Conservation (phyloP, 1,140 invertebrate genomes). For the Polypedilum vanderplanki region DNA sequence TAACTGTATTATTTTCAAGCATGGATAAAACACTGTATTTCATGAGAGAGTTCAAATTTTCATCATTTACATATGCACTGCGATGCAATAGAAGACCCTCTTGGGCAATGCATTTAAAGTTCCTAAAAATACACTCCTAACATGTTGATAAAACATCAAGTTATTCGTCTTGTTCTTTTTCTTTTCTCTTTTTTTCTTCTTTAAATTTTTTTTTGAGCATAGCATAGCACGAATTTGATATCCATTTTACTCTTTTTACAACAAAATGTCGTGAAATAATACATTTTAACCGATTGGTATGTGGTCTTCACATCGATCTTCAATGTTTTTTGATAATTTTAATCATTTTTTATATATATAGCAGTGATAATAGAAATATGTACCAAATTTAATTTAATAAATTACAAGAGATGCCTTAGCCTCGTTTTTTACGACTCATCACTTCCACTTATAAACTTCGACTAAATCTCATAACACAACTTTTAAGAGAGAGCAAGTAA, state of each 20-base stretch:
- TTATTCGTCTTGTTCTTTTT: not conserved
- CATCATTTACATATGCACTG: too few species aligned
- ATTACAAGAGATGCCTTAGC: slow-evolving; percentile 20
- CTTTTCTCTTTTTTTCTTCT: slow-evolving; percentile 18
- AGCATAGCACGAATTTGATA: slow-evolving; percentile 4
- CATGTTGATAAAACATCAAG: slow-evolving; percentile 6
- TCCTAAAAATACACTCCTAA: slow-evolving; percentile 12
- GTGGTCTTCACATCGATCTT: not conserved
- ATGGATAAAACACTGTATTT: too few species aligned
- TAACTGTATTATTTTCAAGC: not conserved
- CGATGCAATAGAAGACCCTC: not conserved
- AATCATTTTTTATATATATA: slow-evolving; percentile 18
- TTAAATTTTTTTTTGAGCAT: not conserved
- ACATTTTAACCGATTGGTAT: not conserved
- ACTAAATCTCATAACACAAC: too few species aligned
- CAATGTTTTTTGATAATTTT: slow-evolving; percentile 20
- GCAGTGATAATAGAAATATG: not conserved
- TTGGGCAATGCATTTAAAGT: not conserved
- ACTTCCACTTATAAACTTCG: not conserved
- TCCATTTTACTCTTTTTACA: slow-evolving; percentile 19
- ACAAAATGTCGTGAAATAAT: slow-evolving; percentile 8
- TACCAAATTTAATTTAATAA: slow-evolving; percentile 24
- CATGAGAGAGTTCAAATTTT: too few species aligned
- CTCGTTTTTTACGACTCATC: slow-evolving; percentile 22
- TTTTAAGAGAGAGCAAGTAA: too few species aligned